Base-by-base conservation (phyloP, 2,797 vertebrate species). In the Poeciliopsis turneri region DNA sequence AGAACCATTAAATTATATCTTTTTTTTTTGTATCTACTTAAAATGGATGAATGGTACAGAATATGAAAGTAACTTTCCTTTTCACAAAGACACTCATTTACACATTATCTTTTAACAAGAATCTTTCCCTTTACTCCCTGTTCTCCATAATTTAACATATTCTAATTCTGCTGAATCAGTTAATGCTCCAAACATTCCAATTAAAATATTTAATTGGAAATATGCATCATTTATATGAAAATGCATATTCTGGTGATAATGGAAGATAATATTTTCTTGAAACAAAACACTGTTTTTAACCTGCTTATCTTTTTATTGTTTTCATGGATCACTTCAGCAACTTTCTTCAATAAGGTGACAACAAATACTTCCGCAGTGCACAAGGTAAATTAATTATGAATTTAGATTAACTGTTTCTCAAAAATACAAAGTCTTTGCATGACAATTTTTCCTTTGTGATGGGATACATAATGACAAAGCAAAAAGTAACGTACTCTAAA, bases 1-100 rank as follows among this genome's bases (percentile, higher is more conserved):
- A 78, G 77, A 81, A 64, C 59, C 71, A 85, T 87, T 86, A 88
- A 86, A 84, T 80, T 15, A 39, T 70, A 79, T 83, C 87, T 87
- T 81, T 76, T 87, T 81, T 76, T 85, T 68, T 84, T 85, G 57
- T 86, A 89, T 83, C 91, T 83, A 91, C 91, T 90, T 82, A 82
- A 88, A 92, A 51, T 57, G 20, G 49, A 49, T 41, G 77, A 78
- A 64, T 85, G 82, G 82, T 68, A 69, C 23, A 45, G 23, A 25
- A 69, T 69, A 7, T 45, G 25, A 69, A 69, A 45, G 41, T 43
- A 69, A 43, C 25, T 13, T 45, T 69, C 36, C 25, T 45, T 43
- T 69, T 43, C 41, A 69, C 12, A 69, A 69, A 43, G 41, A 69
- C 10, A 23, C 23, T 45, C 23, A 69, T 69, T 45, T 69, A 15